phyloP scores from a whole-genome alignment of 2,888 invertebrate species.

The Loripinus fragilis region DNA sequence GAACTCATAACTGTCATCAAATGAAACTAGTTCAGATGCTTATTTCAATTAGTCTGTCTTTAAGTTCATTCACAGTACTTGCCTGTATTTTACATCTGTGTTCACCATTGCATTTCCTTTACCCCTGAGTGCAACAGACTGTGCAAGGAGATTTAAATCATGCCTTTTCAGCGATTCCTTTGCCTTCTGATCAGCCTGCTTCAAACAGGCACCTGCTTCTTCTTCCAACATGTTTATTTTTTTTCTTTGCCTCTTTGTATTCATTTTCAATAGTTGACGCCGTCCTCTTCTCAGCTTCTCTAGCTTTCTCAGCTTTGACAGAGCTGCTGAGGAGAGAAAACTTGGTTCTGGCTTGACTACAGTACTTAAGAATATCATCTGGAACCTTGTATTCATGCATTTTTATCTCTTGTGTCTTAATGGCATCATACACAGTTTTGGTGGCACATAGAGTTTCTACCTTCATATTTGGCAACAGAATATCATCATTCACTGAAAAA shows the following conservation, averaged over 20 bases:
- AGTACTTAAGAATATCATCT: background rate
- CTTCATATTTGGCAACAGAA: constrained; percentile 12
- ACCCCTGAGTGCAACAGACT: background rate
- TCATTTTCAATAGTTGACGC: background rate
- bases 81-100: constrained; percentile 6
- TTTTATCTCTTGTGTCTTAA: background rate
- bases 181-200: constrained; percentile 15
- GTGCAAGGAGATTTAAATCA: constrained; percentile 12
- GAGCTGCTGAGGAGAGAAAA: background rate
- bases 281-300: background rate
- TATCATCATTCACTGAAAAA: constrained; percentile 7
- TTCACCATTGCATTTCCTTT: constrained; percentile 6
- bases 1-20: too few relatives aligned
- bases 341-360: constrained; percentile 10
- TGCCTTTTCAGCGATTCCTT: constrained; percentile 4
- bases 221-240: background rate
- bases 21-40: too few relatives aligned
- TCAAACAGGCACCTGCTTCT: constrained; percentile 6
- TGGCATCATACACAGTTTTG: constrained; percentile 10
- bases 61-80: background rate
- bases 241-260: constrained; percentile 4
- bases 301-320: constrained; percentile 9
- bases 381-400: constrained; percentile 12
- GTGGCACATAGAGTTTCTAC: background rate
- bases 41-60: constrained; percentile 4